These are phyloP conservation scores for Drosophila chauvacae DNA, from an alignment of 1,140 invertebrate genomes.

Conservation along the genomic window DNA sequence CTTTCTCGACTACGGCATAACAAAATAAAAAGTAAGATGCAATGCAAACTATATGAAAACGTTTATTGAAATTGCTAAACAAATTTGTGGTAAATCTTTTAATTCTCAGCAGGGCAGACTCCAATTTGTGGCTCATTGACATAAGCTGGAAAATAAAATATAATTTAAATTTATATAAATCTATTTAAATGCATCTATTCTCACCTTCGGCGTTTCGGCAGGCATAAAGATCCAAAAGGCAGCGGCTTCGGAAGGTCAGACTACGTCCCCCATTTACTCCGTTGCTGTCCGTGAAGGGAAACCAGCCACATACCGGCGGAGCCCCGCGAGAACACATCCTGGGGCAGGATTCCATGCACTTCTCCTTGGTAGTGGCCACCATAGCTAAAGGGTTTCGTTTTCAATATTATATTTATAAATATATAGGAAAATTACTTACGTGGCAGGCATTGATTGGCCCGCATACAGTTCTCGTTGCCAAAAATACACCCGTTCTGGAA, in stretches of 20 bases:
- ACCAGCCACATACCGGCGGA: conserved; percentile 33
- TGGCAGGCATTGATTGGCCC: conserved; percentile 45
- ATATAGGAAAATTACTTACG: conserved; percentile 16
- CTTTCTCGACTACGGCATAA: no score
- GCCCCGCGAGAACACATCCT: conserved; percentile 10
- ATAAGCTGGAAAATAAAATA: conserved; percentile 22
- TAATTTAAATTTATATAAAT: background rate
- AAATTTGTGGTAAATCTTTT: background rate
- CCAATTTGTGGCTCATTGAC: conserved; percentile 37
- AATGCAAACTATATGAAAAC: no score
- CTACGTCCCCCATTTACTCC: conserved; percentile 8
- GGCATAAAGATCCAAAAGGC: conserved; percentile 27
- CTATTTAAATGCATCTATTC: background rate
- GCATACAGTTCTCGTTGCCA: conserved; percentile 41
- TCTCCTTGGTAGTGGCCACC: conserved; percentile 1
- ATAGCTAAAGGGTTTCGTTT: conserved; percentile 4
- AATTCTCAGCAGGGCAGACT: conserved; percentile 3
- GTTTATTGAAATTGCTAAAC: background rate
- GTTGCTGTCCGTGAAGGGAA: conserved; percentile 25
- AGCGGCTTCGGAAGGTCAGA: conserved; percentile 28
- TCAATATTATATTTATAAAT: background rate
- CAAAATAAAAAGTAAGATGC: background rate
- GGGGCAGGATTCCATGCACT: conserved; percentile 34
- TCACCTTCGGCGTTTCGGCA: conserved; percentile 30
- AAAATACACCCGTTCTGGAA: conserved; percentile 61